Percentiles rank a stretch among this genome's conserved stretches.
These are phyloP conservation scores for Xestia ashworthii DNA, from an alignment of 2,888 invertebrate genomes.

Conservation along the genomic window DNA sequence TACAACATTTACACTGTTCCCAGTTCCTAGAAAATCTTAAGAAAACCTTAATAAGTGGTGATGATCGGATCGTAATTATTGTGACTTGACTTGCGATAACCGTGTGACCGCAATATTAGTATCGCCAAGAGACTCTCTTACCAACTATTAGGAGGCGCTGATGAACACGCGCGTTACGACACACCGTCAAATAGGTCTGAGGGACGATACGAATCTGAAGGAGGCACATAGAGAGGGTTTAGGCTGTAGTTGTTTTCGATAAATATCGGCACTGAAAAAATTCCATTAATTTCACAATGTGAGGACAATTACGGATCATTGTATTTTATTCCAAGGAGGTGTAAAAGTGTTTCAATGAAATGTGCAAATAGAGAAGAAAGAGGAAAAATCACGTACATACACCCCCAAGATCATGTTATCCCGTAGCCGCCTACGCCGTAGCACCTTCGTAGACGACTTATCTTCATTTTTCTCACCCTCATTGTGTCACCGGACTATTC, in stretches of 20 bases:
- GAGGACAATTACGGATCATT: no score
- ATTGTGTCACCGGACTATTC: constrained; percentile 21
- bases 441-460: constrained; percentile 16
- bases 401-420: not conserved
- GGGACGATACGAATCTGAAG: not conserved
- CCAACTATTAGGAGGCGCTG: constrained; percentile 32
- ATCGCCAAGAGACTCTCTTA: not conserved
- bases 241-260: not conserved
- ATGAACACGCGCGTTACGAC: constrained; percentile 44
- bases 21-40: not conserved
- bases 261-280: not conserved
- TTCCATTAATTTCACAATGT: not conserved
- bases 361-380: not conserved
- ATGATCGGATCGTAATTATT: not conserved
- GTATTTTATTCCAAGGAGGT: not conserved
- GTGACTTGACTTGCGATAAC: no score
- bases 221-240: constrained; percentile 13
- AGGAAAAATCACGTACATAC: not conserved
- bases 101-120: constrained; percentile 3
- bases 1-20: not conserved
- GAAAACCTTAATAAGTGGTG: not conserved
- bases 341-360: not conserved
- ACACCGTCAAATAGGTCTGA: constrained; percentile 1
- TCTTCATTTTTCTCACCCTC: not conserved
- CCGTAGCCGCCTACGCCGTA: constrained; percentile 24